A percentile compares a stretch with the other conserved stretches of the same genome.
Evolutionary conservation across 1,140 invertebrate species (phyloP).

Genomic region (Drosophila baimaii): DNA sequence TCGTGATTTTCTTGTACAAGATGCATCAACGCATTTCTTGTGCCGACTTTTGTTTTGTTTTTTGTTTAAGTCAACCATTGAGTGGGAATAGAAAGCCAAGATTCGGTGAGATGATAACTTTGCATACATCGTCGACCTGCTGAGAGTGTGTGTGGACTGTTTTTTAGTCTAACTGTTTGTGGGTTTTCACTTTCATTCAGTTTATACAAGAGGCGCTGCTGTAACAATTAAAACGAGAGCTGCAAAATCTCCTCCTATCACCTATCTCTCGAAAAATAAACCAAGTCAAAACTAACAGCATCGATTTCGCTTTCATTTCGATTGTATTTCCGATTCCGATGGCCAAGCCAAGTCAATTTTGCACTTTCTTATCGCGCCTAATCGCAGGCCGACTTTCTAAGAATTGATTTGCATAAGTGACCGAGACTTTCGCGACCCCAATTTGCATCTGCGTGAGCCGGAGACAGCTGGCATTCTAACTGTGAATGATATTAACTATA

Average conservation of each 20-base stretch:
- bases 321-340: conserved; percentile 54
- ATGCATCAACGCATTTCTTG: conserved; percentile 36
- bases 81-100: conserved; percentile 49
- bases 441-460: conserved; percentile 42
- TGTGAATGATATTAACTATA: conserved; percentile 31
- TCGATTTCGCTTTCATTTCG: conserved; percentile 51
- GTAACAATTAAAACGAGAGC: conserved; percentile 67
- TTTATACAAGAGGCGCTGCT: conserved; percentile 28
- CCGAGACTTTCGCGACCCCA: conserved; percentile 72
- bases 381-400: conserved; percentile 69
- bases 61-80: conserved; percentile 14
- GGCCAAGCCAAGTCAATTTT: conserved; percentile 59
- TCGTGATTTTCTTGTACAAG: conserved; percentile 39
- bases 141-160: too few relatives aligned
- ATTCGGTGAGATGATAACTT: conserved; percentile 44
- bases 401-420: conserved; percentile 70
- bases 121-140: conserved; percentile 32
- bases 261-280: conserved; percentile 20
- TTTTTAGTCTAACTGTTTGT: conserved; percentile 39
- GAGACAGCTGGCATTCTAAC: conserved; percentile 66
- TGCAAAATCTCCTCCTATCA: conserved; percentile 23
- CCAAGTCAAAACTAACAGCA: conserved; percentile 31
- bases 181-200: conserved; percentile 58
- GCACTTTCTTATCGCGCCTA: conserved; percentile 62
- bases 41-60: conserved; percentile 25